Conservation (phyloP, 2,888 invertebrate species). For the Apomyelois bistriatella region DNA sequence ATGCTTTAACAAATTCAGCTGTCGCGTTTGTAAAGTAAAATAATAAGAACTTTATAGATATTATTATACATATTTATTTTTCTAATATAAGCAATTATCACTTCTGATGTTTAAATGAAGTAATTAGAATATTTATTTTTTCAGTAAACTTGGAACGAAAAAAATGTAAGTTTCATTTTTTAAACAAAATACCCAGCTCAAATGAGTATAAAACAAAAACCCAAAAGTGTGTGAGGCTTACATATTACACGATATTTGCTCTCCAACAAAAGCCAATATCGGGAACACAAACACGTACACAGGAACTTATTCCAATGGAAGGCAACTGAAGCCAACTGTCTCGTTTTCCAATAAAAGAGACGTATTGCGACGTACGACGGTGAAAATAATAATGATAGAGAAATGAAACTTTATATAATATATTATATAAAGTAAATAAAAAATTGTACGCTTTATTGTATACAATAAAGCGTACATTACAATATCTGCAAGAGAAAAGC, state of each 20-base stretch:
- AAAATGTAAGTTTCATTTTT: not conserved
- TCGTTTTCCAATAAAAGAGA: conserved; percentile 69
- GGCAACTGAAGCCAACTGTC: conserved; percentile 28
- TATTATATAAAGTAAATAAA: too few relatives aligned
- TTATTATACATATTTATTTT: too few relatives aligned
- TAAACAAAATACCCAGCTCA: not conserved
- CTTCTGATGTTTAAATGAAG: too few relatives aligned
- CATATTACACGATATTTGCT: conserved; percentile 16
- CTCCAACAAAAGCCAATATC: conserved; percentile 60
- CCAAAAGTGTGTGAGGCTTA: conserved; percentile 24
- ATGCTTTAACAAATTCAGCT: too few relatives aligned
- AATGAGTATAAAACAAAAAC: conserved; percentile 22
- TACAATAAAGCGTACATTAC: too few relatives aligned
- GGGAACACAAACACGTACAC: conserved; percentile 58
- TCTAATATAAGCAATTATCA: too few relatives aligned
- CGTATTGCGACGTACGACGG: conserved; percentile 55
- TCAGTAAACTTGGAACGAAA: not conserved
- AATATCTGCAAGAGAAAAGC: too few relatives aligned
- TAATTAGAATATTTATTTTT: too few relatives aligned
- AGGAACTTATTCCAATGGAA: conserved; percentile 53
- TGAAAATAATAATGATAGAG: not conserved
- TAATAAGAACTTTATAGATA: too few relatives aligned
- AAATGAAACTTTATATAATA: not conserved
- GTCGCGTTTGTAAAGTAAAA: too few relatives aligned
- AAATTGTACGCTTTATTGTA: too few relatives aligned